A percentile compares a stretch with the other conserved stretches of the same genome.
Conservation (phyloP, 2,113 vertebrate genomes). For the Gnathonemus longibarbis region DNA sequence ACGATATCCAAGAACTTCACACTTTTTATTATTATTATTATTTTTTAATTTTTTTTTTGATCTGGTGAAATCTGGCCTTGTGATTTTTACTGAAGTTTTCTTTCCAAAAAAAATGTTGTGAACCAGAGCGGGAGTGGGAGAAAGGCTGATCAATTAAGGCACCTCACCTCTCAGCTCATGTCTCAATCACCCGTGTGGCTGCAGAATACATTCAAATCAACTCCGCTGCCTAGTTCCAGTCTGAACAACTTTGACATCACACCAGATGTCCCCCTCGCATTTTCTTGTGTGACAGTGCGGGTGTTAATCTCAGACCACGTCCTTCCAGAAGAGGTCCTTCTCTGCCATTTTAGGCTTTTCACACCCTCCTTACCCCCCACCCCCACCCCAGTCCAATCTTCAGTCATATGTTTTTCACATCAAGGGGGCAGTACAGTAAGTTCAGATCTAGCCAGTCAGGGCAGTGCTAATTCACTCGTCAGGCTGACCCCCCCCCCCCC, state of each 20-base stretch:
- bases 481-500: not conserved
- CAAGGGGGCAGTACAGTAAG: constrained; percentile 53
- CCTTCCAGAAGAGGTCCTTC: constrained; percentile 28
- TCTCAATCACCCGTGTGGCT: constrained; percentile 27
- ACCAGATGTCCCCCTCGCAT: constrained; percentile 37
- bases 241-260: constrained; percentile 36
- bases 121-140: not conserved
- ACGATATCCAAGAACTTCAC: not conserved
- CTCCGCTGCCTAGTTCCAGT: constrained; percentile 35
- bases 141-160: not conserved
- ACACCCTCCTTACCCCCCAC: constrained; percentile 23
- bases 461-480: not conserved
- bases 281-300: constrained; percentile 51
- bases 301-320: constrained; percentile 54
- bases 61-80: not conserved
- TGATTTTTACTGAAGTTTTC: not conserved
- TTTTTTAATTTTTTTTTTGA: not conserved
- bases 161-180: not conserved
- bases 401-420: constrained; percentile 44
- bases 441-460: constrained; percentile 23
- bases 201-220: constrained; percentile 25
- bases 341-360: constrained; percentile 29
- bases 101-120: not conserved
- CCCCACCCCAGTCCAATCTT: constrained; percentile 16
- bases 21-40: not conserved